These are phyloP conservation scores for Calycopis cecrops DNA, from an alignment of 1,140 invertebrate species.

Conservation along the genomic window DNA sequence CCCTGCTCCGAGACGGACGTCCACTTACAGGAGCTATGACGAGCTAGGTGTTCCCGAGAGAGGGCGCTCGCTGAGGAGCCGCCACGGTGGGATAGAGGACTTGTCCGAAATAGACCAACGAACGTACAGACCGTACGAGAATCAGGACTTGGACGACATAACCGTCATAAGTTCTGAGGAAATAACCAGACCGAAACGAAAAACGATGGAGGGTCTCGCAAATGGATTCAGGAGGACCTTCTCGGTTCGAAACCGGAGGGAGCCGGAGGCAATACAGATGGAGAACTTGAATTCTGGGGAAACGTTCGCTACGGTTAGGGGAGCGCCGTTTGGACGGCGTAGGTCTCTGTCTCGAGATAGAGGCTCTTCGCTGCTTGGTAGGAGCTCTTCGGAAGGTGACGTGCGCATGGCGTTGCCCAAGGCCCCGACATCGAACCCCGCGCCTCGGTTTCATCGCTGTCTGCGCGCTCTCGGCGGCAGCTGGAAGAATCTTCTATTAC, in stretches of 20 bases:
- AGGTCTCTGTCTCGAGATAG: slow-evolving; percentile 57
- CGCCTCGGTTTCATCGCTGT: slow-evolving; percentile 76
- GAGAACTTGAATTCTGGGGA: slow-evolving; percentile 62
- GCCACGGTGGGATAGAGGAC: slow-evolving; percentile 60
- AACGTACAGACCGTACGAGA: slow-evolving; percentile 40
- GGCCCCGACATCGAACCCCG: slow-evolving; percentile 47
- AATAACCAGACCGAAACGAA: slow-evolving; percentile 56
- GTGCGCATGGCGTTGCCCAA: slow-evolving; percentile 53
- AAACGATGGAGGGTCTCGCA: slow-evolving; percentile 59
- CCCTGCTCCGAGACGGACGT: slow-evolving; percentile 57
- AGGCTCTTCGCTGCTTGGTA: slow-evolving; percentile 56
- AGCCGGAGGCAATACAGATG: slow-evolving; percentile 56
- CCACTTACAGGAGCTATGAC: slow-evolving; percentile 75
- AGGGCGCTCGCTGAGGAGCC: slow-evolving; percentile 45
- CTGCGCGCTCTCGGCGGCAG: slow-evolving; percentile 77
- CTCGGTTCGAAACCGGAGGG: slow-evolving; percentile 53
- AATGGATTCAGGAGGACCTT: slow-evolving; percentile 63
- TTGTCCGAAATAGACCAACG: slow-evolving; percentile 49
- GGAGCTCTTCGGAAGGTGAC: slow-evolving; percentile 74
- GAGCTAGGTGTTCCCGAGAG: slow-evolving; percentile 58
- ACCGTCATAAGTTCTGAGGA: slow-evolving; percentile 72
- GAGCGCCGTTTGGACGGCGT: slow-evolving; percentile 60
- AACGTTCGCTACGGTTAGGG: slow-evolving; percentile 66
- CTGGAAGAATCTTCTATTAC: slow-evolving; percentile 80
- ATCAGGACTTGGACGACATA: slow-evolving; percentile 60